Evolutionary conservation across 1,140 invertebrate genomes (phyloP), one percentile per base, ranked within the genome.

Genomic region (Trichonephila clavipes): DNA sequence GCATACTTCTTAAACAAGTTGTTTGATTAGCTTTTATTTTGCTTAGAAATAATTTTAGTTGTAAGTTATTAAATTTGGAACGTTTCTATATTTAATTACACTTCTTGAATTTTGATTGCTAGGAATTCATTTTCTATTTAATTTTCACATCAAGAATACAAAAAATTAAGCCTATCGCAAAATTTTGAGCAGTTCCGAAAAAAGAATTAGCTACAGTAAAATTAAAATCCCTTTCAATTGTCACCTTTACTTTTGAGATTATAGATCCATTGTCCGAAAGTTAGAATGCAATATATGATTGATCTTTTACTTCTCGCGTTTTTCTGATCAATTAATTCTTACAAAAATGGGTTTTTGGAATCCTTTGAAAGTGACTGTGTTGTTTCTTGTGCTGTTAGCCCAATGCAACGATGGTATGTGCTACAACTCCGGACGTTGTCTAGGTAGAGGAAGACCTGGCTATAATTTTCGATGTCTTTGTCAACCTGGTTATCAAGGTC

Each of bases 361-460:
- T 69, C 19, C 51, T 8, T 28, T 93, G 85, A 88, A 81, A 88
- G 24, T 93, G 81, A 90, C 82, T 61, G n/a, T 90, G 44, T 58
- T 94, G 34, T 89, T 94, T 85, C 40, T 93, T 90, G 59, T 94
- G 94, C 69, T 94, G n/a, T 16, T 95, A 96, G 96, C 95, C 44
- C 95, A 95, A 89, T 96, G 96, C 92, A 95, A 95, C 34, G 94
- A 95, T 64, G 95, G 95, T 24, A 72, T 95, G 44, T 96, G 95
- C 88, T 95, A 95, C 87, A 95, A 96, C 83, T 95, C 95, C 4
- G 95, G 95, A 91, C 94, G 94, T 34, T 96, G 95, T 88, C 83
- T 95, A 14, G 94, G 94, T 2, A 66, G 94, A 64, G 92, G 92
- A 88, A 87, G 85, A 82, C 62, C 8, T 82, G 92, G 92, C 51